Base-by-base conservation (phyloP, 1,140 invertebrate species). In the Ganaspis sp. region DNA sequence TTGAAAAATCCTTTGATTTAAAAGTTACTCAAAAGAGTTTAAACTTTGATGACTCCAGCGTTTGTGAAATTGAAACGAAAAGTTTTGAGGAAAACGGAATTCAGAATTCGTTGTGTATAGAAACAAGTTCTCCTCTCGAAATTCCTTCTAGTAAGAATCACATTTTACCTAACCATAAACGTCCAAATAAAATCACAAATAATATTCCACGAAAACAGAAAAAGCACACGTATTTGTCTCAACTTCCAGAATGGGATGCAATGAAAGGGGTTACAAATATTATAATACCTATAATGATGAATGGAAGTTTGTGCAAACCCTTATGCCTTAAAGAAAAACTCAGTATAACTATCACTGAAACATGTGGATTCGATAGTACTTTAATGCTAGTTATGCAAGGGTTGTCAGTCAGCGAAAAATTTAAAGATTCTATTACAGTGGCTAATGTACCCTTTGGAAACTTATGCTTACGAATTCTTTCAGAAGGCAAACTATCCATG, bases 221-320 rank as follows among this genome's bases (percentile, higher is more conserved):
- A 15, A 38, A 34, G 21, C 2, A 21, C 9, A 75, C 5, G 21
- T 75, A 75, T 40, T 42, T 69, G 21, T 8, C 17, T 34, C 11
- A 69, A 37, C 69, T 9, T 23, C 58, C 73, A 34, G 73, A 69
- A 40, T 75, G 73, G 73, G 58, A 75, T 69, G 45, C 26, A 21
- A 19, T 75, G 8, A n/a, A 38, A 45, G 9, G 8, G 17, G 17
- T 12, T 42, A 21, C 42, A 42, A 21, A 15, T 19, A 37, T 75
- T 9, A 19, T 5, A 11, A 23, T 75, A 1, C 73, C 54, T 40
- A 69, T 75, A 0, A n/a, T 75, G 19, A 69, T 40, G 69, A 75
- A 75, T 17, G 73, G 73, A 69, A 26, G 34, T 19, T 6, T 42
- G n/a, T 69, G 12, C 11, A n/a, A 38, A 4, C 2, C 15, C 4